Conservation (phyloP, 2,113 vertebrate species). For the Lepisosteus osseus region DNA sequence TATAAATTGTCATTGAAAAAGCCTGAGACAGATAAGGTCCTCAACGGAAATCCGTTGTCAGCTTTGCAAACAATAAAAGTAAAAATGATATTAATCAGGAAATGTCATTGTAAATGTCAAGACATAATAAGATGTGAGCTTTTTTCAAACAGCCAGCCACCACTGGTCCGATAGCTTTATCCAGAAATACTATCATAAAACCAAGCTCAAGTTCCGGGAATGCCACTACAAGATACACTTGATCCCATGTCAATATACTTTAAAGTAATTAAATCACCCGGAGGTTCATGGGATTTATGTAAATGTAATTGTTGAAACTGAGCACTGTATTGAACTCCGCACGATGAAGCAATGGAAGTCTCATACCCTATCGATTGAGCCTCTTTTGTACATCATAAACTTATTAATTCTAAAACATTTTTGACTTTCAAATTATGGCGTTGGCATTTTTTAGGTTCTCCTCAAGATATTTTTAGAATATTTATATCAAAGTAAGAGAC, state of each 20-base stretch:
- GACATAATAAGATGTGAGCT: background rate
- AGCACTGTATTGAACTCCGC: constrained; percentile 45
- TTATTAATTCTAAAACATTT: constrained; percentile 45
- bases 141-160: constrained; percentile 44
- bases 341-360: constrained; percentile 38
- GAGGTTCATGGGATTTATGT: constrained; percentile 43
- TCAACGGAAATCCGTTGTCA: constrained; percentile 32
- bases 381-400: constrained; percentile 27
- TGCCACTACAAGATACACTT: constrained; percentile 35
- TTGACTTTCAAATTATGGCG: constrained; percentile 29
- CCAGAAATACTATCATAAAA: constrained; percentile 42
- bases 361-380: constrained; percentile 38
- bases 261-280: constrained; percentile 29
- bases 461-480: constrained; percentile 41
- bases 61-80: constrained; percentile 29
- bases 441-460: constrained; percentile 19
- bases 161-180: constrained; percentile 42
- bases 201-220: constrained; percentile 39
- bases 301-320: constrained; percentile 43
- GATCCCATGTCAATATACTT: constrained; percentile 24
- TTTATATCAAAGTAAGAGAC: constrained; percentile 30
- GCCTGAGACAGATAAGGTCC: constrained; percentile 53
- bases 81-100: constrained; percentile 41
- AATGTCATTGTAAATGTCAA: constrained; percentile 39
- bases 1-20: constrained; percentile 43